These are phyloP conservation scores for Pseudonaja textilis DNA, from an alignment of 2,113 vertebrate species.

Conservation along the genomic window DNA sequence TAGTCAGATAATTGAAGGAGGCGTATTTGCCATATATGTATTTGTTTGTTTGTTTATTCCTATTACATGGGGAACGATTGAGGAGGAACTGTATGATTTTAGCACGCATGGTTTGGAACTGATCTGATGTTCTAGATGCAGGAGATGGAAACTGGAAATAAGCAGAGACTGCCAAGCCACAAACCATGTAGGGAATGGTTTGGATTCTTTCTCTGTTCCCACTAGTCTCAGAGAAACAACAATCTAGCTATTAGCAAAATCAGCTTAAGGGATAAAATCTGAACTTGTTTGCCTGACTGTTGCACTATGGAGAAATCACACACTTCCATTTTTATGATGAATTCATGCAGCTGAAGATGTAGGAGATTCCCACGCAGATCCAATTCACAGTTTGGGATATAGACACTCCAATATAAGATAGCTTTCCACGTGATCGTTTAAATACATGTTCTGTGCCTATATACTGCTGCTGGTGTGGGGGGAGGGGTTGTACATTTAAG, in stretches of 20 bases:
- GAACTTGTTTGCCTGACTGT: background rate
- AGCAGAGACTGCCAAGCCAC: background rate
- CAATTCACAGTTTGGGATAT: background rate
- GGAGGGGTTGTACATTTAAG: background rate
- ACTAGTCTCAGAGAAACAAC: background rate
- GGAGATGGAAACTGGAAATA: background rate
- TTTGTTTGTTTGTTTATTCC: background rate
- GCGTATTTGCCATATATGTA: background rate
- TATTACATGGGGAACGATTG: background rate
- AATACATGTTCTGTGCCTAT: background rate
- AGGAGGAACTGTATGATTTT: background rate
- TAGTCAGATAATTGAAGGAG: background rate
- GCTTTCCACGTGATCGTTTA: background rate
- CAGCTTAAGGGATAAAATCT: background rate
- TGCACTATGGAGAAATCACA: background rate
- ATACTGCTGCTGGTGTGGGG: background rate
- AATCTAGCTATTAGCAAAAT: background rate
- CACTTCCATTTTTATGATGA: background rate
- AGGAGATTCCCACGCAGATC: background rate
- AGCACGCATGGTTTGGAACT: background rate
- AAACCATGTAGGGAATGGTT: background rate
- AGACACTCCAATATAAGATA: background rate
- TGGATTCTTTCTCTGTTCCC: background rate
- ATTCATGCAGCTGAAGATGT: too few relatives aligned
- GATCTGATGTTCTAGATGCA: too few relatives aligned